A percentile compares a stretch with the other conserved stretches of the same genome.
Evolutionary conservation across 1,140 invertebrate species (phyloP).

Genomic region (Atta texana): DNA sequence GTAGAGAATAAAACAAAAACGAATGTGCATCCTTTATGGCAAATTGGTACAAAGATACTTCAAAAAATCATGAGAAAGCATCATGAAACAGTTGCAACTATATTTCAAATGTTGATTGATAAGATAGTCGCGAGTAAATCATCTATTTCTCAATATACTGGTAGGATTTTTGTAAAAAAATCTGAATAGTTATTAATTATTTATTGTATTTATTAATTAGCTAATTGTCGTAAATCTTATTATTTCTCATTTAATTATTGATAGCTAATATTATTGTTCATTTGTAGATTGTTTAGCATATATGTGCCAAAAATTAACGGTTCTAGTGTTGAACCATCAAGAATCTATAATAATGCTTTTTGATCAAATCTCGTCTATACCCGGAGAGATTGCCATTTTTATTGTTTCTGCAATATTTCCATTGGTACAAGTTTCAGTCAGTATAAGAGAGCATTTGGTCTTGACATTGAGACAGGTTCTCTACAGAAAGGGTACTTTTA

Average conservation of each 20-base stretch:
- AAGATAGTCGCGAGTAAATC: conserved; percentile 84
- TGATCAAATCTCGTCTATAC: conserved; percentile 85
- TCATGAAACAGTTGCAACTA: conserved; percentile 82
- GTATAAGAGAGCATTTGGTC: conserved; percentile 86
- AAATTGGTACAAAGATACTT: conserved; percentile 85
- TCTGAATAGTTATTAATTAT: background rate
- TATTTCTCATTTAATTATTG: conserved; percentile 15
- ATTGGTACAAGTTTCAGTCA: conserved; percentile 84
- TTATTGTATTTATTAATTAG: background rate
- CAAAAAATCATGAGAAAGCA: conserved; percentile 86
- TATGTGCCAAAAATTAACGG: conserved; percentile 84
- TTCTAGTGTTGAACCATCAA: conserved; percentile 85
- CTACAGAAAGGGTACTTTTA: conserved; percentile 85
- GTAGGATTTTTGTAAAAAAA: conserved; percentile 74
- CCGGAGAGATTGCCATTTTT: conserved; percentile 82
- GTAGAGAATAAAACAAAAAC: conserved; percentile 78
- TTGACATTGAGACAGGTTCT: conserved; percentile 87
- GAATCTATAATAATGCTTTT: conserved; percentile 84
- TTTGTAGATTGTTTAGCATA: conserved; percentile 86
- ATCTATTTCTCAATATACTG: conserved; percentile 85
- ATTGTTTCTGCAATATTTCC: conserved; percentile 86
- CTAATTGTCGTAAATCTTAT: background rate
- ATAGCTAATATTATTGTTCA: conserved; percentile 3
- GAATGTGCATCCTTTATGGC: conserved; percentile 78
- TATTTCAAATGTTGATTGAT: conserved; percentile 85